Conservation (phyloP, 2,888 invertebrate genomes). For the Hirtodrosophila confusa region DNA sequence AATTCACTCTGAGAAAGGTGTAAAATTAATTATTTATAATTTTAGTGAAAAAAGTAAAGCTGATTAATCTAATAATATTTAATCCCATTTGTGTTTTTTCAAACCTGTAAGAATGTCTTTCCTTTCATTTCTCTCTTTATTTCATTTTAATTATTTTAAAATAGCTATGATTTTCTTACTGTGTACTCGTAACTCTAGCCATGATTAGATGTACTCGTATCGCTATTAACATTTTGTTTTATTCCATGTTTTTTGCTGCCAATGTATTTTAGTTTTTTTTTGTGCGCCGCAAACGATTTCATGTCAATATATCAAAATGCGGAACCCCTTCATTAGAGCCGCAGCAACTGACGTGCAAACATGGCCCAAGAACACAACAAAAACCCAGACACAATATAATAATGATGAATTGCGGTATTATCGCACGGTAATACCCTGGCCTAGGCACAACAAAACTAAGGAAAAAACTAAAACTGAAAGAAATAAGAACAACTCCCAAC, state of each 20-base stretch:
- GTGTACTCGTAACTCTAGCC: conserved; percentile 30
- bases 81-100: too few relatives aligned
- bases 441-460: conserved; percentile 41
- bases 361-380: conserved; percentile 27
- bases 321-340: conserved; percentile 71
- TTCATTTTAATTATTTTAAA: conserved; percentile 1
- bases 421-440: conserved; percentile 71
- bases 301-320: conserved; percentile 75
- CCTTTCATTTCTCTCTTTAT: not conserved
- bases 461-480: conserved; percentile 25
- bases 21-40: too few relatives aligned
- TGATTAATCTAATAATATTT: too few relatives aligned
- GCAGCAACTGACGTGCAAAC: conserved; percentile 49
- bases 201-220: conserved; percentile 16
- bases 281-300: conserved; percentile 40
- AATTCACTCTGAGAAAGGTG: too few relatives aligned
- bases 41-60: too few relatives aligned
- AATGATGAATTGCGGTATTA: conserved; percentile 82
- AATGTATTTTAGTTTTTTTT: conserved; percentile 15
- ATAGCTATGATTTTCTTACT: not conserved
- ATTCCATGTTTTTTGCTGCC: conserved; percentile 12
- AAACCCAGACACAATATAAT: conserved; percentile 63
- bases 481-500: conserved; percentile 19
- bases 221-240: conserved; percentile 45
- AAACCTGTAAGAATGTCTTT: too few relatives aligned